Percentiles rank a stretch among this genome's conserved stretches.
Evolutionary conservation across 2,888 invertebrate species (phyloP).

Genomic region (Heteromyza rotundicornis): DNA sequence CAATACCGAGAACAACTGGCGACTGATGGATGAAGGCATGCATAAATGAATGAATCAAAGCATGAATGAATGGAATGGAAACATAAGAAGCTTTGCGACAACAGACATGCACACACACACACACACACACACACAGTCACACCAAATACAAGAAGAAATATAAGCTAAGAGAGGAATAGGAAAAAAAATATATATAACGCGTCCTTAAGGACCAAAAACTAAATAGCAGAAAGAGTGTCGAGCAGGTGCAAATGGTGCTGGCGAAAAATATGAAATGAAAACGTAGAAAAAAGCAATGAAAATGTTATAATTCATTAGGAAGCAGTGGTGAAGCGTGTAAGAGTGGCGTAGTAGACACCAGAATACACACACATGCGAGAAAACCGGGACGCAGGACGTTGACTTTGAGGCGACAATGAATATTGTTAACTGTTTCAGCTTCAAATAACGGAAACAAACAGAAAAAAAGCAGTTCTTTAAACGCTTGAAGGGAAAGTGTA

Average conservation of each 20-base stretch:
- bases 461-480: too few relatives aligned
- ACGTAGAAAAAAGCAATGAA: conserved; percentile 17
- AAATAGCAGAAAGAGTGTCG: conserved; percentile 11
- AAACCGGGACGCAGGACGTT: conserved; percentile 28
- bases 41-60: not conserved
- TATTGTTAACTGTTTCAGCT: conserved; percentile 6
- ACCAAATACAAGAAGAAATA: not conserved
- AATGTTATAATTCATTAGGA: conserved; percentile 55
- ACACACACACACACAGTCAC: not conserved
- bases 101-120: not conserved
- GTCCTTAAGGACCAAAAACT: not conserved
- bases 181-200: conserved; percentile 3
- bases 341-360: conserved; percentile 15
- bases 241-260: conserved; percentile 40
- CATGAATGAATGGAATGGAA: conserved; percentile 9
- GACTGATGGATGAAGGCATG: not conserved
- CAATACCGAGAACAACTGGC: not conserved
- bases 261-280: conserved; percentile 9
- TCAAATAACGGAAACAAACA: not conserved
- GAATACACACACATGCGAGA: conserved; percentile 9
- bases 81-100: conserved; percentile 1
- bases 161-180: conserved; percentile 7
- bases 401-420: conserved; percentile 29
- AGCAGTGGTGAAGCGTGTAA: not conserved
- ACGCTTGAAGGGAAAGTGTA: too few relatives aligned